These are phyloP conservation scores for Digitonthophagus gazella DNA, from an alignment of 2,888 invertebrate species.

Conservation along the genomic window DNA sequence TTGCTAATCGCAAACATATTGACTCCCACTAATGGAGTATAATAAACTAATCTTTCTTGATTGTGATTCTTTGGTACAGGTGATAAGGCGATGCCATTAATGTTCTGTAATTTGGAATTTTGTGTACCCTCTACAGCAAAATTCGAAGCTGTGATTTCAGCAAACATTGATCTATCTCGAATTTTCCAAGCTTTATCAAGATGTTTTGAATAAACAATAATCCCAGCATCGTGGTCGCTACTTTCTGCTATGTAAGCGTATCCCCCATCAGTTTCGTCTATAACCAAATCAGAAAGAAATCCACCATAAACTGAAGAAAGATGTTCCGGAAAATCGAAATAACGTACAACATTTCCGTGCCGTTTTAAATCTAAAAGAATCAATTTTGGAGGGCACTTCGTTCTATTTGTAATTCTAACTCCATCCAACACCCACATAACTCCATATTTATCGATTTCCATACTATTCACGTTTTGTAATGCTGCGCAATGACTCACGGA, in stretches of 20 bases:
- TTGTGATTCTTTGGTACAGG: constrained; percentile 53
- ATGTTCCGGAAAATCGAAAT: constrained; percentile 34
- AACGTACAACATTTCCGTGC: constrained; percentile 19
- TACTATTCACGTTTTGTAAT: constrained; percentile 70
- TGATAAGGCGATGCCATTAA: constrained; percentile 71
- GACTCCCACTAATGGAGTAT: constrained; percentile 39
- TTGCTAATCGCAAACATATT: constrained; percentile 63
- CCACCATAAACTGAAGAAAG: constrained; percentile 57
- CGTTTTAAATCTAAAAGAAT: constrained; percentile 24
- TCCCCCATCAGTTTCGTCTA: constrained; percentile 58
- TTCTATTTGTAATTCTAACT: constrained; percentile 53
- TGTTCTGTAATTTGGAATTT: constrained; percentile 58
- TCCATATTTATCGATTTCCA: constrained; percentile 70
- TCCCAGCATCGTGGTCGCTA: constrained; percentile 62
- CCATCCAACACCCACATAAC: constrained; percentile 71
- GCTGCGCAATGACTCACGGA: constrained; percentile 56
- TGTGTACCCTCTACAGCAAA: constrained; percentile 61
- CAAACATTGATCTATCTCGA: constrained; percentile 65
- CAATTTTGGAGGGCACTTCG: constrained; percentile 23
- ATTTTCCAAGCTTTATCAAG: constrained; percentile 62
- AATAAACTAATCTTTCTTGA: constrained; percentile 39
- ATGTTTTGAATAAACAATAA: constrained; percentile 63
- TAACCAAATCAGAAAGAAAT: constrained; percentile 66
- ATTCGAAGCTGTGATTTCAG: constrained; percentile 57
- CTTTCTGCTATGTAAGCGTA: constrained; percentile 69